phyloP scores from a whole-genome alignment of 2,888 invertebrate species.

The Augochlorella aurata region DNA sequence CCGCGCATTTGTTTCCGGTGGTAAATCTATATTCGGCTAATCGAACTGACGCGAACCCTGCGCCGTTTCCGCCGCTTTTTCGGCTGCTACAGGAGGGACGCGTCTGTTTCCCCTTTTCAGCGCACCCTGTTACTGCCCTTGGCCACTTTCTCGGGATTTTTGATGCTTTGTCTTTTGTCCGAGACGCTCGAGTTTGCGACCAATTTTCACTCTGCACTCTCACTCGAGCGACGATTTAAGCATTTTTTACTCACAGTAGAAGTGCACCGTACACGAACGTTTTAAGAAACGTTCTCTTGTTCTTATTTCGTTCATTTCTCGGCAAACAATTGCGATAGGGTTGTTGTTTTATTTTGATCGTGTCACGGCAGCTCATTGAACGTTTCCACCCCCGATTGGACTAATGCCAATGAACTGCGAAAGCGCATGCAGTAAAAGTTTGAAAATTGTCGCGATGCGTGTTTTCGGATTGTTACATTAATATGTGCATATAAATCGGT shows the following conservation, averaged over 20 bases:
- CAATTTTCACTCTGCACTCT: not conserved
- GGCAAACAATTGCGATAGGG: not conserved
- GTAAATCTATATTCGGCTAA: constrained; percentile 80
- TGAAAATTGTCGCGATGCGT: not conserved
- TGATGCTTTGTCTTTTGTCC: not conserved
- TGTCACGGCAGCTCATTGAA: not conserved
- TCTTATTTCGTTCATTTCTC: not conserved
- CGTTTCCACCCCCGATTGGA: not conserved
- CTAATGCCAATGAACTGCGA: not conserved
- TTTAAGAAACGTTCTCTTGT: not conserved
- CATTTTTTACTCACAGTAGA: not conserved
- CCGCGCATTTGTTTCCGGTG: constrained; percentile 67
- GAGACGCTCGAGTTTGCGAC: not conserved
- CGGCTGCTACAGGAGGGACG: constrained; percentile 8
- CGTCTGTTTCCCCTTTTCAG: not conserved
- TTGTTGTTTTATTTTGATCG: not conserved
- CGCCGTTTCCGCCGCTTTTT: constrained; percentile 37
- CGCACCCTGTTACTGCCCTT: not conserved
- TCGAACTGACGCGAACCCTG: constrained; percentile 67
- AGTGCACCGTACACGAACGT: not conserved
- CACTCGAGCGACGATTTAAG: not conserved
- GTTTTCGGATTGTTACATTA: not conserved
- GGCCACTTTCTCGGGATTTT: not conserved
- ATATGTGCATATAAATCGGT: not conserved
- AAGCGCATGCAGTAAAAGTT: not conserved